phyloP scores from a whole-genome alignment of 2,888 invertebrate species.

The Pristionchus exspectatus region DNA sequence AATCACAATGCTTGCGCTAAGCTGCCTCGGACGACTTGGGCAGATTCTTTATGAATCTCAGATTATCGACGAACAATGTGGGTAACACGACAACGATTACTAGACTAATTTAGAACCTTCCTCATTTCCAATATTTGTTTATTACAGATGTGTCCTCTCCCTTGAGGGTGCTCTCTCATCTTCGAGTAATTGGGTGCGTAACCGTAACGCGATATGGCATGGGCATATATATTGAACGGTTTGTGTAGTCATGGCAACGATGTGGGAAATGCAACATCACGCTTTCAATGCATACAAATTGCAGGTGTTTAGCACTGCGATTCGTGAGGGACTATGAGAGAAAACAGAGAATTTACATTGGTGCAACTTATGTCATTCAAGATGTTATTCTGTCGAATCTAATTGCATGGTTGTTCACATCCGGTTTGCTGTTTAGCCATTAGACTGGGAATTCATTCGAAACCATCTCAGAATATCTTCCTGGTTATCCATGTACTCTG shows the following conservation, averaged over 20 bases:
- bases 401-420: neutral
- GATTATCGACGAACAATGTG: neutral
- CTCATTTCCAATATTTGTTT: too few species aligned
- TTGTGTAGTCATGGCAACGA: neutral
- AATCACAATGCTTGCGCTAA: neutral
- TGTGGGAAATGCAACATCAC: neutral
- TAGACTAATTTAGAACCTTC: neutral
- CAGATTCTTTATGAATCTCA: neutral
- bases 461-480: neutral
- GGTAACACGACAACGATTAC: neutral
- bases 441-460: neutral
- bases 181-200: neutral
- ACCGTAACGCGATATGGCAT: neutral
- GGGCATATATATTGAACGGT: neutral
- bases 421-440: neutral
- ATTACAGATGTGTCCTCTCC: neutral
- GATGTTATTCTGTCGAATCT: neutral
- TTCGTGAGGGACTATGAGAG: neutral
- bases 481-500: neutral
- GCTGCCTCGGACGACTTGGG: neutral
- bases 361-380: neutral
- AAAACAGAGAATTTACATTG: neutral
- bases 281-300: neutral
- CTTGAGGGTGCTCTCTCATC: neutral
- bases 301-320: neutral